Base-by-base conservation (phyloP, 2,113 vertebrate species). In the Pelvicachromis taeniatus region DNA sequence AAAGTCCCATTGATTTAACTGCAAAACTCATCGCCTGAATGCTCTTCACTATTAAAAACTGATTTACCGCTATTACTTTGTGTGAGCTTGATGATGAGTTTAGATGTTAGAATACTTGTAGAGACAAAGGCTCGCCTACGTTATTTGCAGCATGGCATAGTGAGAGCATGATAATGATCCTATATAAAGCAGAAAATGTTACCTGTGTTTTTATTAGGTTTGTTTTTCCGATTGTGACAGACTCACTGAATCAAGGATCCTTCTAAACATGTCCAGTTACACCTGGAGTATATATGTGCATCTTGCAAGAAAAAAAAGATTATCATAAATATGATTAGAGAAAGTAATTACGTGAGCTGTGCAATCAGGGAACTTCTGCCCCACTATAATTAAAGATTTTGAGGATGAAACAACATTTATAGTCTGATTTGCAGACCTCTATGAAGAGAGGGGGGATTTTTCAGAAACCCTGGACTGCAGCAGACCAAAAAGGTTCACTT, bases 291-390 rank as follows among this genome's bases (percentile, higher is more conserved):
- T 54, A 52, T 26, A 48, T 10, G 77, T 2, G 53, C 52, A 87
- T 53, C 45, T 77, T 85, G 21, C 16, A 38, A 23, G 48, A 31
- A 63, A 35, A 58, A 33, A 61, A 77, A 48, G 56, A 88, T 79
- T 73, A 84, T 77, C 53, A 87, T 82, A 84, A 89, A 87, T 82
- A 85, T 77, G 59, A 90, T 89, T 86, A 84, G 52, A 50, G 52
- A 86, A 68, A 78, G 40, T 87, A 85, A 85, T 90, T 88, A 84
- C 7, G 31, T 10, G 53, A 90, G 63, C 59, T 54, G 40, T 85
- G 83, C 80, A 83, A 90, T 87, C 31, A 77, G 82, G 59, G 78
- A 89, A 85, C 88, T 78, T 85, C 55, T 80, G 78, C 80, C 82
- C 84, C 1, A 6, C 50, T 17, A 53, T 88, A 78, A 90, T 95